A percentile compares a stretch with the other conserved stretches of the same genome.
phyloP scores from a whole-genome alignment of 2,797 vertebrate genomes.

The Coregonus suidteri region DNA sequence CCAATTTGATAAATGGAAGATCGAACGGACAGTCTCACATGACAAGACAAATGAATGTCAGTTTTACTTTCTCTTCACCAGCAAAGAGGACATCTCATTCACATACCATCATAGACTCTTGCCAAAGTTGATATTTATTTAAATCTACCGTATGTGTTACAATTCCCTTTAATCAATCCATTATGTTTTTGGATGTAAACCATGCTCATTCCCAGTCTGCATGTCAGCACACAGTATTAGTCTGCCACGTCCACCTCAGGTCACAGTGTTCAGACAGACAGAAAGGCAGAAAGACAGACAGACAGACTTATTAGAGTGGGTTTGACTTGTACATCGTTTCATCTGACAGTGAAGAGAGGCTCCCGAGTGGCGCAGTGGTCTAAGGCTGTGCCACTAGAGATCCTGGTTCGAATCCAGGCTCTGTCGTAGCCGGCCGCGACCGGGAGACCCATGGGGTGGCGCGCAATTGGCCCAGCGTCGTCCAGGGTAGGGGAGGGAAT shows the following conservation, averaged over 20 bases:
- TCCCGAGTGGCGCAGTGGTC: too few species aligned
- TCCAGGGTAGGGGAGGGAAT: too few species aligned
- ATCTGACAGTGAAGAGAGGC: not conserved
- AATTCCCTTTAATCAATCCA: not conserved
- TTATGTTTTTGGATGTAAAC: not conserved
- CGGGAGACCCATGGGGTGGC: too few species aligned
- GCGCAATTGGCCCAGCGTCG: too few species aligned
- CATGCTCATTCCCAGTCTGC: not conserved
- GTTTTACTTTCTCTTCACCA: slow-evolving; percentile 36
- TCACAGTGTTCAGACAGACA: not conserved
- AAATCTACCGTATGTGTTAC: too few species aligned
- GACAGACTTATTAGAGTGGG: not conserved
- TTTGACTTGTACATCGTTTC: not conserved
- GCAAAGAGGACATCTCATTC: slow-evolving; percentile 55
- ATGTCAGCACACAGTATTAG: not conserved
- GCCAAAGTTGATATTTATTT: not conserved
- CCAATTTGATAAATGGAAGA: slow-evolving; percentile 2
- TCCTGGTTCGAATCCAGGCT: too few species aligned
- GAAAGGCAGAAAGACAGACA: not conserved
- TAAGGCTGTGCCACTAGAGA: too few species aligned
- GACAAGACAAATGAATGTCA: not conserved
- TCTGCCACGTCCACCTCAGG: not conserved
- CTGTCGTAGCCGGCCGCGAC: too few species aligned
- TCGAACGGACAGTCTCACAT: too few species aligned
- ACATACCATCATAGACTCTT: slow-evolving; percentile 17